These are phyloP conservation scores for Idris sp. DNA, from an alignment of 1,140 invertebrate species.

Conservation along the genomic window DNA sequence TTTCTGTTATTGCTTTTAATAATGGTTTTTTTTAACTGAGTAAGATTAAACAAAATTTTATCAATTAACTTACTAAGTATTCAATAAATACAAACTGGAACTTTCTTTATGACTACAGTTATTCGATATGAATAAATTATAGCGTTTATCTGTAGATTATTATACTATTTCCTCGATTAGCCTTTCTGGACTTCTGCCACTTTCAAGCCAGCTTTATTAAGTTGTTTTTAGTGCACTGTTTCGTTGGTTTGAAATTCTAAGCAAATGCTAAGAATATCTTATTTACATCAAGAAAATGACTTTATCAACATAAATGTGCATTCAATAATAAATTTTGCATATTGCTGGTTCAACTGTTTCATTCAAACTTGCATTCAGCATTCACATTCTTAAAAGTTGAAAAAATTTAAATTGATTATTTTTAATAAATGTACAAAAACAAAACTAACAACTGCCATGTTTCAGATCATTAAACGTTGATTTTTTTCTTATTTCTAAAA, in stretches of 20 bases:
- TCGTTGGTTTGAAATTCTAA: constrained; percentile 38
- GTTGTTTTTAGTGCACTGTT: constrained; percentile 31
- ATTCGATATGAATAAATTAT: constrained; percentile 29
- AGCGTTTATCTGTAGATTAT: constrained; percentile 20
- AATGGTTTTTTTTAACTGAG: no score
- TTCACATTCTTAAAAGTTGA: no score
- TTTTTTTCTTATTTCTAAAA: no score
- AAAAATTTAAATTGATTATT: no score
- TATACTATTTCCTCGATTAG: constrained; percentile 45
- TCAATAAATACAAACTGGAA: constrained; percentile 12
- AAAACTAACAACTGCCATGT: no score
- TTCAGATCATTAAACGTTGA: no score
- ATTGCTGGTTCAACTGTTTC: constrained; percentile 1
- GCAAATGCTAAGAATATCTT: constrained; percentile 49
- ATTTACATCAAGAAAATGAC: constrained; percentile 30
- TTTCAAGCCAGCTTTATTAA: constrained; percentile 41
- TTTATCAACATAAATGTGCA: constrained; percentile 30
- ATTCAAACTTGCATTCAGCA: no score
- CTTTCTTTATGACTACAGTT: constrained; percentile 5
- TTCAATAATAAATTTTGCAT: constrained; percentile 20
- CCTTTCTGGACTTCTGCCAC: constrained; percentile 44
- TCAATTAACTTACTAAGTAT: constrained; percentile 2
- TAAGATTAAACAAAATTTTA: background rate
- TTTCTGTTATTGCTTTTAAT: no score
- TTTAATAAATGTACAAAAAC: no score